Percentiles rank a stretch among this genome's conserved stretches.
Evolutionary conservation across 2,113 vertebrate species (phyloP).

Genomic region (Bombycilla garrulus): DNA sequence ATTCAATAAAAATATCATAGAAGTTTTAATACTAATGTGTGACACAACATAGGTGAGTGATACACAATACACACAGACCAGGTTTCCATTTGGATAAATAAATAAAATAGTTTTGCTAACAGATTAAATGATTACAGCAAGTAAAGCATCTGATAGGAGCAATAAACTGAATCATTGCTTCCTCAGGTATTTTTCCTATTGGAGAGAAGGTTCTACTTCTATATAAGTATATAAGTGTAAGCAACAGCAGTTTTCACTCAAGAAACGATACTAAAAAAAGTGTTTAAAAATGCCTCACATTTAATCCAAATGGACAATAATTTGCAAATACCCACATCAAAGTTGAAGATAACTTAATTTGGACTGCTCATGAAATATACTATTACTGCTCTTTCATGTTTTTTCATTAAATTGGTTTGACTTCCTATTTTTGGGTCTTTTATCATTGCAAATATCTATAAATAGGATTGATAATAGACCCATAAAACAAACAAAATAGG

Average conservation of each 20-base stretch:
- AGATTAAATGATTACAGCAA: neutral
- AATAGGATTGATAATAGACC: neutral
- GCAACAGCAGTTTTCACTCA: neutral
- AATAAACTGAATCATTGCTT: neutral
- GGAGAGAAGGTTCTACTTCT: neutral
- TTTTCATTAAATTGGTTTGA: neutral
- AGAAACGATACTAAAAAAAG: neutral
- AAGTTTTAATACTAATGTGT: neutral
- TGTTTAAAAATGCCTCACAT: neutral
- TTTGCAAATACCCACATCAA: neutral
- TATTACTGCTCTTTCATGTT: neutral
- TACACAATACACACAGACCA: neutral
- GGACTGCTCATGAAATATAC: neutral
- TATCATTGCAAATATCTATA: neutral
- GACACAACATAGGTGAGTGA: neutral
- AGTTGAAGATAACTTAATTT: neutral
- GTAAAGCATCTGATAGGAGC: neutral
- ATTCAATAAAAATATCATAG: neutral
- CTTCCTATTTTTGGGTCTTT: neutral
- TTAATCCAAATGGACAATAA: neutral
- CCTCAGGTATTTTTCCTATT: neutral
- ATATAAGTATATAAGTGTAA: neutral
- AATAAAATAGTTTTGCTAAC: neutral
- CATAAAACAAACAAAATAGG: neutral
- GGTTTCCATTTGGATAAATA: neutral